A percentile compares a stretch with the other conserved stretches of the same genome.
Conservation (phyloP, 2,113 vertebrate genomes). For the Cinclus mexicanus region DNA sequence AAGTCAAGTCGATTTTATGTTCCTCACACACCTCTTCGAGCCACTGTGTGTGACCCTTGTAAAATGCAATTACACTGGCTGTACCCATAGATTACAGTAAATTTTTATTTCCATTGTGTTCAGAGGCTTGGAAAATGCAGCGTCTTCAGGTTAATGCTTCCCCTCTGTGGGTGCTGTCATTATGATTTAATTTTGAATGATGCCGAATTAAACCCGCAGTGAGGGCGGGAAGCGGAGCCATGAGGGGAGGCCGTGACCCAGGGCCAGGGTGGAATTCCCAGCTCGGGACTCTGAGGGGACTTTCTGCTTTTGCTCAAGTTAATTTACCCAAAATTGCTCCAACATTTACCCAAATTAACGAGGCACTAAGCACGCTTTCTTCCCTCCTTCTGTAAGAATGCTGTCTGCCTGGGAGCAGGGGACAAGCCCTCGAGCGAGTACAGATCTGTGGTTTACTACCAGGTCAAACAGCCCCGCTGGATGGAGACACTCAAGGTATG, state of each 20-base stretch:
- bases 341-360: fast-evolving
- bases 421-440: conserved; percentile 90
- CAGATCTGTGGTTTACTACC: conserved; percentile 94
- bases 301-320: background rate
- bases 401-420: conserved; percentile 92
- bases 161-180: background rate
- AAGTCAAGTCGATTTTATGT: fast-evolving
- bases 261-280: fast-evolving
- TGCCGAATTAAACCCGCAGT: fast-evolving
- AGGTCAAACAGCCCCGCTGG: conserved; percentile 96
- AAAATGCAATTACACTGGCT: background rate
- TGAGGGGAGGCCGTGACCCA: background rate
- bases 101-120: background rate
- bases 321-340: background rate
- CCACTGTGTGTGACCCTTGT: fast-evolving
- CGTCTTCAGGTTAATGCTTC: fast-evolving
- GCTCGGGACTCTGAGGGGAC: fast-evolving
- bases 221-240: fast-evolving
- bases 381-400: conserved; percentile 68
- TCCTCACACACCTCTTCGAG: background rate
- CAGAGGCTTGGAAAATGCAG: background rate
- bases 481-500: conserved; percentile 96
- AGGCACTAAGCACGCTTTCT: background rate
- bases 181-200: background rate
- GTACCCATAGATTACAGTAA: background rate